These are phyloP conservation scores for Operophtera brumata DNA, from an alignment of 2,888 invertebrate species.

Conservation along the genomic window DNA sequence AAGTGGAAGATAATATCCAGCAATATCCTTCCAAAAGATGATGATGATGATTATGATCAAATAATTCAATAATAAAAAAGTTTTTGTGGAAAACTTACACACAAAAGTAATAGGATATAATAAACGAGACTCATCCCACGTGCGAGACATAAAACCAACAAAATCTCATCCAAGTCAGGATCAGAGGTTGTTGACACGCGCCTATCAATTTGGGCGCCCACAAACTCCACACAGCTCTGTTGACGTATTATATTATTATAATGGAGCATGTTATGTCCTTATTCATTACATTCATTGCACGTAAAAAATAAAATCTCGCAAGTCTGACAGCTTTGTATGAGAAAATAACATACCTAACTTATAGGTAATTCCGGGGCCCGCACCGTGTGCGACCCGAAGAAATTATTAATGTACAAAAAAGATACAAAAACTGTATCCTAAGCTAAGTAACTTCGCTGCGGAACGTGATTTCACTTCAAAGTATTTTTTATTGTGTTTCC, in stretches of 20 bases:
- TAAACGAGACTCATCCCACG: constrained; percentile 17
- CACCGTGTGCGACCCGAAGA: constrained; percentile 56
- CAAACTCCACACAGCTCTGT: constrained; percentile 39
- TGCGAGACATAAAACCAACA: constrained; percentile 22
- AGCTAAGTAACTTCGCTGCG: constrained; percentile 60
- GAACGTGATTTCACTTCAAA: constrained; percentile 69
- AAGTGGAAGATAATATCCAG: too few species aligned
- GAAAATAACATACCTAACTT: constrained; percentile 63
- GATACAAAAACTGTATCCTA: constrained; percentile 61
- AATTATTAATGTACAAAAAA: constrained; percentile 70
- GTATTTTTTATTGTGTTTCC: constrained; percentile 53
- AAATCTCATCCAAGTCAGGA: constrained; percentile 24
- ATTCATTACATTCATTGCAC: constrained; percentile 69
- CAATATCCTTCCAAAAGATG: too few species aligned
- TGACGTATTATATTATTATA: constrained; percentile 53
- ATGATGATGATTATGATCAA: too few species aligned
- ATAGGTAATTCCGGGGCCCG: constrained; percentile 56
- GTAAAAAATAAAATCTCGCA: constrained; percentile 72
- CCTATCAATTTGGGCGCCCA: constrained; percentile 52
- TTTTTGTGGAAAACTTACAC: not conserved
- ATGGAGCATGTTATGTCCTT: constrained; percentile 53
- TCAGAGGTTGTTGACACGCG: constrained; percentile 37
- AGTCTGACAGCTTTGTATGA: constrained; percentile 64
- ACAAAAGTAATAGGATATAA: constrained; percentile 3
- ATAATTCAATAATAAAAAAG: too few species aligned